Evolutionary conservation across 2,888 invertebrate species (phyloP).

Genomic region (Sarcophaga caerulescens): DNA sequence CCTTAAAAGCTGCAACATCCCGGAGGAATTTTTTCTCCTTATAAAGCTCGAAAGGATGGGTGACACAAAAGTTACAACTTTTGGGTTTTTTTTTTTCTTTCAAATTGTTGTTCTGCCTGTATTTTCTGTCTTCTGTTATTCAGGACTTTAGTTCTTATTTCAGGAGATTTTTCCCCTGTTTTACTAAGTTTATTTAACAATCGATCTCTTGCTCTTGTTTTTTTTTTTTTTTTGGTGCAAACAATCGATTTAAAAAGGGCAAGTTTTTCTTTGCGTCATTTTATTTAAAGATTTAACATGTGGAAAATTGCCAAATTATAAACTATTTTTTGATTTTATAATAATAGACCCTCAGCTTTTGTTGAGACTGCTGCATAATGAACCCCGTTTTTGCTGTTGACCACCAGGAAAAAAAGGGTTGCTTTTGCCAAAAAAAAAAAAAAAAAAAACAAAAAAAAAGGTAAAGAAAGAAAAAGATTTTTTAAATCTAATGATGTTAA

Average conservation of each 20-base stretch:
- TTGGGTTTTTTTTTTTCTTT: too few species aligned
- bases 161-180: background rate
- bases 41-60: background rate
- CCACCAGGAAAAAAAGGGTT: background rate
- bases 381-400: background rate
- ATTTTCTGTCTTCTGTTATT: too few species aligned
- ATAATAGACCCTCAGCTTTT: constrained; percentile 27
- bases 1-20: constrained; percentile 15
- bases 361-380: background rate
- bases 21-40: constrained; percentile 13
- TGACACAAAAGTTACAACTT: too few species aligned
- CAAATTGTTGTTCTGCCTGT: too few species aligned
- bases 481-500: background rate
- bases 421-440: background rate
- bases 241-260: constrained; percentile 31
- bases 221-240: background rate
- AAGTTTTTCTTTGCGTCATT: background rate
- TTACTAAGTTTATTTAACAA: constrained; percentile 24
- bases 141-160: too few species aligned
- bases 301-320: constrained; percentile 66
- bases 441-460: background rate
- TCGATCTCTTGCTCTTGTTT: background rate
- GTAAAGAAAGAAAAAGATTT: background rate
- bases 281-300: constrained; percentile 51
- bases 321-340: constrained; percentile 39